These are phyloP conservation scores for Gephyroberyx darwinii DNA, from an alignment of 2,797 vertebrate species.

Conservation along the genomic window DNA sequence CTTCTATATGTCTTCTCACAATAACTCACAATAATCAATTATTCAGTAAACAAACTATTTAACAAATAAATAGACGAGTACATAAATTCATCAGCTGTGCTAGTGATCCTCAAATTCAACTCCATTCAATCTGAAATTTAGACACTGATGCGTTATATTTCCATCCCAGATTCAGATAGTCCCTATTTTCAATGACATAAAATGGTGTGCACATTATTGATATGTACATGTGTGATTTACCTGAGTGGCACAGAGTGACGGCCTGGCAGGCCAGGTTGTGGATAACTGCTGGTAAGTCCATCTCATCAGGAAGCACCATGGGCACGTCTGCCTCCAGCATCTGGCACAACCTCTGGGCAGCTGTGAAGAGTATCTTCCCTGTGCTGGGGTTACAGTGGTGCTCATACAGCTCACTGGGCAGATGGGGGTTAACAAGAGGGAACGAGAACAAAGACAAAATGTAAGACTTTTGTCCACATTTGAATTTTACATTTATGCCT, in stretches of 20 bases:
- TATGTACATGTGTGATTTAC: constrained; percentile 72
- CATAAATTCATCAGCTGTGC: too few relatives aligned
- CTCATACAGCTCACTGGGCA: constrained; percentile 81
- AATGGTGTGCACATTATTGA: background rate
- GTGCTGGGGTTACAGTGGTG: constrained; percentile 83
- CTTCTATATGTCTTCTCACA: too few relatives aligned
- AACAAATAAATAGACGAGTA: too few relatives aligned
- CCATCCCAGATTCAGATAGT: background rate
- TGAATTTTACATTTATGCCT: background rate
- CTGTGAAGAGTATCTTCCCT: constrained; percentile 86
- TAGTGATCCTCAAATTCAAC: too few relatives aligned
- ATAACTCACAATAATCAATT: too few relatives aligned
- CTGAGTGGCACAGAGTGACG: constrained; percentile 87
- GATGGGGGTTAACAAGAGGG: background rate
- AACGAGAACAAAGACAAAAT: constrained; percentile 7
- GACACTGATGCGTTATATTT: background rate
- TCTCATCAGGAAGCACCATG: constrained; percentile 82
- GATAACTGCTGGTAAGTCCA: constrained; percentile 87
- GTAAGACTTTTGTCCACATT: background rate
- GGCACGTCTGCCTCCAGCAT: constrained; percentile 88
- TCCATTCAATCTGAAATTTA: too few relatives aligned
- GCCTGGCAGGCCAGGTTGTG: constrained; percentile 89
- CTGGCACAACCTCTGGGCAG: constrained; percentile 88
- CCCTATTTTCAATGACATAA: background rate
- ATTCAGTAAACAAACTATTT: too few relatives aligned